These are phyloP conservation scores for Thymelicus lineola DNA, from an alignment of 2,888 invertebrate genomes.

Conservation along the genomic window DNA sequence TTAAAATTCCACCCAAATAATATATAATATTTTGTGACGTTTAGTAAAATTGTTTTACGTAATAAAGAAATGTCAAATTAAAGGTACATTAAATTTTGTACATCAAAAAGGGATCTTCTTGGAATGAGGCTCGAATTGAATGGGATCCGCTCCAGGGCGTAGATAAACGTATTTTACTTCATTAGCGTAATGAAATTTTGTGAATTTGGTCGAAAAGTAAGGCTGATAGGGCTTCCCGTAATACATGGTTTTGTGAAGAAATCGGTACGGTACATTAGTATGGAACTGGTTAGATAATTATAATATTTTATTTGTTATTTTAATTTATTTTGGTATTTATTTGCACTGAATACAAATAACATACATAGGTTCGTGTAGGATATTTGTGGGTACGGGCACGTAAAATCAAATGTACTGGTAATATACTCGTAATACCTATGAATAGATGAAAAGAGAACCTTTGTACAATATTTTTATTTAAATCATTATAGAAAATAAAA, in stretches of 20 bases:
- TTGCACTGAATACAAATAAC: too few relatives aligned
- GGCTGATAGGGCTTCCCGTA: conserved; percentile 64
- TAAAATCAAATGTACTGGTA: too few relatives aligned
- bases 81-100: conserved; percentile 41
- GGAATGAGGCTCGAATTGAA: conserved; percentile 54
- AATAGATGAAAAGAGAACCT: too few relatives aligned
- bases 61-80: conserved; percentile 32
- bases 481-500: too few relatives aligned
- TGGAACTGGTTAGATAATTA: conserved; percentile 44
- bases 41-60: conserved; percentile 8
- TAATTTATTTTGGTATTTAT: too few relatives aligned
- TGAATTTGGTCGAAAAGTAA: conserved; percentile 72
- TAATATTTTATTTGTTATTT: background rate
- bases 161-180: conserved; percentile 68
- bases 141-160: conserved; percentile 50
- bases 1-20: conserved; percentile 1
- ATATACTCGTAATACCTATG: too few relatives aligned
- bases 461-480: too few relatives aligned
- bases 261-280: conserved; percentile 44
- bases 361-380: too few relatives aligned
- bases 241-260: conserved; percentile 70
- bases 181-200: conserved; percentile 78
- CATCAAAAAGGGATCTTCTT: conserved; percentile 50
- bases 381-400: too few relatives aligned
- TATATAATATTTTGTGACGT: background rate